Conservation (phyloP, 2,113 vertebrate species). For the Nyctibius bracteatus region DNA sequence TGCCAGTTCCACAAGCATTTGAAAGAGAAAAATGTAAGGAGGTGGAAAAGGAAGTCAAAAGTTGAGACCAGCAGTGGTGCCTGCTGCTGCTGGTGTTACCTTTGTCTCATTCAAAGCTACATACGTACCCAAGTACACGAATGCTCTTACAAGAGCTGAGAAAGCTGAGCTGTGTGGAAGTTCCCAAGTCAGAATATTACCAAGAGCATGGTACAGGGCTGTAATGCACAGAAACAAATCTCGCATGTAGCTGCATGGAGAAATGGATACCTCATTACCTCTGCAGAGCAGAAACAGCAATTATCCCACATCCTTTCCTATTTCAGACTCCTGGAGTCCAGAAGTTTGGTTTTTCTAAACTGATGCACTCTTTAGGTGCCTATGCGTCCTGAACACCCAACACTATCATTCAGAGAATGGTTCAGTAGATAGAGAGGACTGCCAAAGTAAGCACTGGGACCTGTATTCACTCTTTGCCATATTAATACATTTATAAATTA, state of each 20-base stretch:
- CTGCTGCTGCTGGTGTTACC: not conserved
- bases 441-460: not conserved
- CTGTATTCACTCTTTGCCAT: not conserved
- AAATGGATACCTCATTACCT: not conserved
- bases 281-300: not conserved
- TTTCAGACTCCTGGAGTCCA: not conserved
- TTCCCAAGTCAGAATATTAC: not conserved
- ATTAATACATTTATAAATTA: not conserved
- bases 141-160: not conserved
- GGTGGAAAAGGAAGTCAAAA: not conserved
- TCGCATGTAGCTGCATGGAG: not conserved
- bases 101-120: not conserved
- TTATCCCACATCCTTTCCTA: not conserved
- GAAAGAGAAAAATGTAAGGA: not conserved
- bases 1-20: not conserved
- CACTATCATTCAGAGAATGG: accelerated
- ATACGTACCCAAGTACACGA: not conserved
- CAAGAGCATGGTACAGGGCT: not conserved
- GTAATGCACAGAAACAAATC: not conserved
- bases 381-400: not conserved
- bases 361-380: not conserved
- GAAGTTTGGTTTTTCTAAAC: not conserved
- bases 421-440: not conserved
- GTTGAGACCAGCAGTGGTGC: not conserved
- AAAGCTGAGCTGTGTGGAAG: not conserved